Conservation (phyloP, 2,888 invertebrate species). For the Panopea generosa region DNA sequence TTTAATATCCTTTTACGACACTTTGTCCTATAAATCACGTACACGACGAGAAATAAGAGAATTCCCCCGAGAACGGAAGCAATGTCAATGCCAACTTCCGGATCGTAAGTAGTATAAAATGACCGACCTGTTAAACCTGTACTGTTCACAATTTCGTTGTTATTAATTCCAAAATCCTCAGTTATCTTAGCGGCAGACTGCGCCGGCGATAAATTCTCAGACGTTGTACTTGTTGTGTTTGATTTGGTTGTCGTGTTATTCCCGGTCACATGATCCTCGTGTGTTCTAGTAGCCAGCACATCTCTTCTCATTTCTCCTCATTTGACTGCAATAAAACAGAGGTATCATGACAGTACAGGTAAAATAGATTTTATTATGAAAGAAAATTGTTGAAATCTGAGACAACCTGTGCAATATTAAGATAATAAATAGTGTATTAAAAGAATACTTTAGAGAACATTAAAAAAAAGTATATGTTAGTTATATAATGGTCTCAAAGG, state of each 20-base stretch:
- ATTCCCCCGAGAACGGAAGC: slow-evolving; percentile 74
- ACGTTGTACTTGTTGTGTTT: slow-evolving; percentile 14
- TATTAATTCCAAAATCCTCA: slow-evolving; percentile 1
- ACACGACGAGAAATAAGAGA: slow-evolving; percentile 70
- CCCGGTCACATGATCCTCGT: slow-evolving; percentile 51
- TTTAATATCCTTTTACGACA: slow-evolving; percentile 57
- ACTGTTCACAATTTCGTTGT: slow-evolving; percentile 19
- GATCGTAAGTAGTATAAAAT: slow-evolving; percentile 73
- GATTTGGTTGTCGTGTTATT: neutral
- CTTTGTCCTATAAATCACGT: slow-evolving; percentile 68
- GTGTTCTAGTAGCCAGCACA: slow-evolving; percentile 48
- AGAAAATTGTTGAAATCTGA: too few relatives aligned
- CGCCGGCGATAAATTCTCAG: slow-evolving; percentile 10
- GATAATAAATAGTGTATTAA: too few relatives aligned
- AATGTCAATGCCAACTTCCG: slow-evolving; percentile 74
- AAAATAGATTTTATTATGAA: too few relatives aligned
- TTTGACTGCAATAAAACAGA: slow-evolving; percentile 64
- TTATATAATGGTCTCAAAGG: too few relatives aligned
- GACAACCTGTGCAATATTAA: too few relatives aligned
- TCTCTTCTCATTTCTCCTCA: slow-evolving; percentile 75
- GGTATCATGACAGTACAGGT: slow-evolving; percentile 1
- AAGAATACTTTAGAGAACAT: too few relatives aligned
- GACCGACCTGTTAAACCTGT: slow-evolving; percentile 16
- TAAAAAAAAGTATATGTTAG: too few relatives aligned
- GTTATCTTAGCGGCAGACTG: neutral